Conservation (phyloP, 2,888 invertebrate genomes). For the Hydrotaea diabolus region DNA sequence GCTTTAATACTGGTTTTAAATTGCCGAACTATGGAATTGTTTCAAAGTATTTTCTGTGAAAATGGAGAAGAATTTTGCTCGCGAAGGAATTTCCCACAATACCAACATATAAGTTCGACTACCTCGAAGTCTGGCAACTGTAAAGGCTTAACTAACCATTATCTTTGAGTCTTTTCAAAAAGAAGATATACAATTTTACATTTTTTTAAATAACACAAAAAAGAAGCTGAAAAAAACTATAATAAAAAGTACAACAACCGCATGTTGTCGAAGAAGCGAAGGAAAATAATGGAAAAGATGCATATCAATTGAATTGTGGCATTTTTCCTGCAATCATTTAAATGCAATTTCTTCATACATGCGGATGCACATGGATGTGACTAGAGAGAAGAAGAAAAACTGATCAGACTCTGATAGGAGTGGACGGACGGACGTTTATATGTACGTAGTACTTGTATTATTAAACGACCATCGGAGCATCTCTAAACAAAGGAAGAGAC, state of each 20-base stretch:
- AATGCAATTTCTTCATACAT: conserved; percentile 46
- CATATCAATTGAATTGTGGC: conserved; percentile 64
- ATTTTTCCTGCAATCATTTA: conserved; percentile 59
- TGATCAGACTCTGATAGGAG: conserved; percentile 2
- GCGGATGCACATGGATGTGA: neutral
- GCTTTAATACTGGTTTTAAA: no score
- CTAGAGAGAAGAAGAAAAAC: conserved; percentile 1
- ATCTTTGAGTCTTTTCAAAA: conserved; percentile 49
- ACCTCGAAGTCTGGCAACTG: neutral
- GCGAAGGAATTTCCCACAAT: no score
- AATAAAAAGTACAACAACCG: conserved; percentile 10
- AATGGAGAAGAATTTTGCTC: no score
- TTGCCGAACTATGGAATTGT: no score
- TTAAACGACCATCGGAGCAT: conserved; percentile 10
- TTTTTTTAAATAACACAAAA: conserved; percentile 26
- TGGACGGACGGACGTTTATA: neutral
- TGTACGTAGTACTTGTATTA: neutral
- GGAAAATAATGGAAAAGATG: conserved; percentile 55
- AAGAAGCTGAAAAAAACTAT: conserved; percentile 15
- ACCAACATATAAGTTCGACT: no score
- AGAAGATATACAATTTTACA: conserved; percentile 38
- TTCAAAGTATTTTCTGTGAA: no score
- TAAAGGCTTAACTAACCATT: conserved; percentile 49
- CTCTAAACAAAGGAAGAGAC: conserved; percentile 49
- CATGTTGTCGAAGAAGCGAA: conserved; percentile 3